Base-by-base conservation (phyloP, 2,113 vertebrate species). In the Oncorhynchus tshawytscha region DNA sequence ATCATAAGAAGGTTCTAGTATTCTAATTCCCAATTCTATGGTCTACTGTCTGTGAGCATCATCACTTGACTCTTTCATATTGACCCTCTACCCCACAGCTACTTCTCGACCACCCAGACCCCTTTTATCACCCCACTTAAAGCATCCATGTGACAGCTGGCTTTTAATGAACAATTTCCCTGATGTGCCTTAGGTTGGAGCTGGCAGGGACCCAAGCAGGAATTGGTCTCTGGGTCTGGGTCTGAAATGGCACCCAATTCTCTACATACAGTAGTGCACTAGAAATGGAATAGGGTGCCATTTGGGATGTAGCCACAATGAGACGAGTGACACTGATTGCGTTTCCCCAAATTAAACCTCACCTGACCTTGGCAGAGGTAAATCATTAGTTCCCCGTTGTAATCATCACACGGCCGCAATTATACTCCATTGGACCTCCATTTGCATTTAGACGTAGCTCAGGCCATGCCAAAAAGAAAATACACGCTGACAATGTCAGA, bases 331-430 rank as follows among this genome's bases (percentile, higher is more conserved):
- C 91, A 93, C 91, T 94, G 93, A 93, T 93, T 94, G 92, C 93
- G 91, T 93, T 91, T 93, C 91, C 94, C 85, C 94, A 94, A 93
- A 95, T 95, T 95, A 95, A 95, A 93, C 93, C 92, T 89, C 86
- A 89, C 92, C 92, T 95, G 94, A 94, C 93, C 94, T 93, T 93
- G 93, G 92, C 92, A 92, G 93, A 93, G 94, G 90, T 91, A 94
- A 94, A 93, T 93, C 93, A 94, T 94, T 94, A 94, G 92, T 93
- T 93, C 92, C 92, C 90, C 91, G 91, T 93, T 91, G 90, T 93
- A 93, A 92, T 89, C 89, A 92, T 89, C 88, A 90, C 91, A 91
- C 89, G 93, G 88, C 93, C 92, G 93, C 89, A 91, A 93, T 95
- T 94, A 93, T 88, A 86, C 92, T 94, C 89, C 90, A 88, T 93